These are phyloP conservation scores for Holothuria glaberrima DNA, from an alignment of 35 echinoderm and acorn worm genomes.

Conservation along the genomic window DNA sequence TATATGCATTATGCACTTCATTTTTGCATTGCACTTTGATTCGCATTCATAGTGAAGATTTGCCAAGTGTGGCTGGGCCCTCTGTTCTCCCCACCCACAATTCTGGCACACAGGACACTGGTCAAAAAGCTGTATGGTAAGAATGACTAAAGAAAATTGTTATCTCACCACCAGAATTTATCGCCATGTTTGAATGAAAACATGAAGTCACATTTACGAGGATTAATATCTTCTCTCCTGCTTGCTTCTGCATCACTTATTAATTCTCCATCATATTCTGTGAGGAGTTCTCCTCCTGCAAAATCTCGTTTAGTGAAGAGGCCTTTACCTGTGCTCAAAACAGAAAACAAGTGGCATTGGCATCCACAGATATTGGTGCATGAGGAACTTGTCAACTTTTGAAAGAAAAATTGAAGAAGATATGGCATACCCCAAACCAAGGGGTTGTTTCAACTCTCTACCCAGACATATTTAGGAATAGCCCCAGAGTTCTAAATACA, in stretches of 20 bases:
- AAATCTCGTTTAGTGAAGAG: background rate
- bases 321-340: background rate
- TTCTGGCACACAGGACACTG: background rate
- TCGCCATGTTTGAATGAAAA: background rate
- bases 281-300: slow-evolving; percentile 1
- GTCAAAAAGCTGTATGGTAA: background rate
- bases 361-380: background rate
- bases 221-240: slow-evolving; percentile 2
- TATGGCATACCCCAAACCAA: too few species aligned
- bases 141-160: background rate
- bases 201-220: background rate
- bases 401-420: too few species aligned
- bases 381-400: slow-evolving; percentile 6
- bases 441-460: too few species aligned
- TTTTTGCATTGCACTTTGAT: background rate
- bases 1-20: background rate
- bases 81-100: background rate
- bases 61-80: background rate
- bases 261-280: slow-evolving; percentile 2
- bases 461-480: too few species aligned
- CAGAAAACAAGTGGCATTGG: background rate
- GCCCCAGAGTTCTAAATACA: too few species aligned
- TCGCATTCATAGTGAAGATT: background rate
- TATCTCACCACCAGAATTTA: background rate
- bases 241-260: background rate